phyloP scores from a whole-genome alignment of 2,888 invertebrate genomes.

The Calameuta filiformis region DNA sequence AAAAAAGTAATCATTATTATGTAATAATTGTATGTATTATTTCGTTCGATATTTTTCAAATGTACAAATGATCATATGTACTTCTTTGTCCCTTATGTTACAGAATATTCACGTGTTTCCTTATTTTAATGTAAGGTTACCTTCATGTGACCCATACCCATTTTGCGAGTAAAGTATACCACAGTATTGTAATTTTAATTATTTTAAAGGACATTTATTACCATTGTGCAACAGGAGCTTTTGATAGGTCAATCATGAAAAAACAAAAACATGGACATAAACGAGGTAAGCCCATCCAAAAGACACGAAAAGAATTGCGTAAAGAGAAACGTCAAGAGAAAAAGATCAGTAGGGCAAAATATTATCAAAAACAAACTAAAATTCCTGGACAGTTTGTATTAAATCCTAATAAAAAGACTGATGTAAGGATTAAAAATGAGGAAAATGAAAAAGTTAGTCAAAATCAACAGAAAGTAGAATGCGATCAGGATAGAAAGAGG shows the following conservation, averaged over 20 bases:
- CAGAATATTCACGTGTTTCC: not conserved
- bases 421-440: conserved; percentile 30
- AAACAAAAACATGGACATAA: conserved; percentile 30
- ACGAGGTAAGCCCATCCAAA: conserved; percentile 42
- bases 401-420: conserved; percentile 44
- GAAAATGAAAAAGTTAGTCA: conserved; percentile 11
- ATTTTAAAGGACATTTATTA: not conserved
- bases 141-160: not conserved
- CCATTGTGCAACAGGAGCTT: not conserved
- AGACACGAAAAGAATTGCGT: conserved; percentile 76
- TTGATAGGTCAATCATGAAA: not conserved
- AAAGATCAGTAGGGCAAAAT: conserved; percentile 70
- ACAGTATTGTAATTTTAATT: not conserved
- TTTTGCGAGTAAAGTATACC: not conserved
- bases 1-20: not conserved
- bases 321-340: conserved; percentile 79
- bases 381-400: conserved; percentile 49
- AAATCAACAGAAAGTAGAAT: conserved; percentile 28
- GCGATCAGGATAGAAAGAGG: conserved; percentile 68
- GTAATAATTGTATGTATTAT: not conserved
- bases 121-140: not conserved
- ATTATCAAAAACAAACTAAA: conserved; percentile 62
- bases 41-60: not conserved
- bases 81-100: not conserved
- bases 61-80: not conserved